Conservation (phyloP, 2,888 invertebrate genomes). For the Sarcophaga variegata region DNA sequence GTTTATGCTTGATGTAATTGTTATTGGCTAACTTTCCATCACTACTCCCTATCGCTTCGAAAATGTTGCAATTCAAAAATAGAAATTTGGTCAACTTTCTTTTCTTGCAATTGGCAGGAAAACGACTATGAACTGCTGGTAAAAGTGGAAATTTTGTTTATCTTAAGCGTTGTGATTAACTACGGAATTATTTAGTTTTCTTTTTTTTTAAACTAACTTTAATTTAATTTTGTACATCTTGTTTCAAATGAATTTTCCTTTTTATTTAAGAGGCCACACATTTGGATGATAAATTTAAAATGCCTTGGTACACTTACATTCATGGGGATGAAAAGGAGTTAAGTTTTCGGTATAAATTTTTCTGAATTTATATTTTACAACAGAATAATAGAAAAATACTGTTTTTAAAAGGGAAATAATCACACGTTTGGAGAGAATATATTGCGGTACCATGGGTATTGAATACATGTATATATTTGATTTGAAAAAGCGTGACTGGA, state of each 20-base stretch:
- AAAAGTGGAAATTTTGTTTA: too few relatives aligned
- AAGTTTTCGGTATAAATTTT: constrained; percentile 86
- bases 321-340: constrained; percentile 95
- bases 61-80: too few relatives aligned
- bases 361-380: neutral
- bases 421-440: constrained; percentile 93
- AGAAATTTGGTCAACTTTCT: too few relatives aligned
- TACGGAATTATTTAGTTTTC: too few relatives aligned
- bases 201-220: neutral
- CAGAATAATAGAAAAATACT: too few relatives aligned
- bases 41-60: too few relatives aligned
- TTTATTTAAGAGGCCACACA: constrained; percentile 86
- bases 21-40: too few relatives aligned
- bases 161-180: too few relatives aligned
- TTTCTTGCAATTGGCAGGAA: too few relatives aligned
- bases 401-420: constrained; percentile 89
- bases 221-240: neutral
- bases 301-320: constrained; percentile 98
- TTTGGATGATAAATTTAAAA: constrained; percentile 97
- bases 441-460: constrained; percentile 98
- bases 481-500: constrained; percentile 99
- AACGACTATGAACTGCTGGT: too few relatives aligned
- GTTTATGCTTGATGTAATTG: too few relatives aligned
- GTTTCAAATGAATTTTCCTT: neutral
- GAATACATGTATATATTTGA: constrained; percentile 99